Evolutionary conservation across 2,888 invertebrate genomes (phyloP), one percentile per base, ranked within the genome.

Genomic region (Panopea generosa): DNA sequence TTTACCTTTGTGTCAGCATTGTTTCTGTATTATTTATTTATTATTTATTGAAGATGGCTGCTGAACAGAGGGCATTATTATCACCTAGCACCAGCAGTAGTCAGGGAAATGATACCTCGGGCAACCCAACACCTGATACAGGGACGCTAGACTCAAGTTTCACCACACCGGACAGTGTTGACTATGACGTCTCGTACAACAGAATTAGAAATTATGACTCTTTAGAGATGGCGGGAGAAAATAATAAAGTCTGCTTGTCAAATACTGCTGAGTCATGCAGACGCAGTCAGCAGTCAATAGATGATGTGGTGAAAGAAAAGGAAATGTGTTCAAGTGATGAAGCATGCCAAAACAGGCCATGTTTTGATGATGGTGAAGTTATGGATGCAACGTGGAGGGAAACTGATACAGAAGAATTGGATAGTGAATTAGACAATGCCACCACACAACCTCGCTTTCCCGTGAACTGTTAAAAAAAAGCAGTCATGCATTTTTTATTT

Each of bases 61-160:
- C 67, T 24, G 75, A 75, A 22, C 65, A 66, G 26, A 57, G 43
- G 20, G 69, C 69, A 0, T 53, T 75, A n/a, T 33, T 75, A 16
- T 75, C 75, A 27, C 55, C 60, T 2, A 55, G 75, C 20, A 65
- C 75, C 20, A 67, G 57, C 50, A 67, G 57, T 57, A 67, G 67
- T 38, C 67, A 67, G 16, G 49, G 57, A n/a, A 67, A 57, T 18
- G 65, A 65, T 29, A 65, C 65, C 56, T 65, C 65, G 7, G 45
- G 57, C 14, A 49, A 67, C 6, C 43, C 50, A 49, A 63, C 63
- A n/a, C 47, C 29, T 2, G 57, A 67, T n/a, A 33, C 40, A 2
- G 38, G 55, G 26, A 65, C 56, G 4, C 56, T 57, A 7, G 57
- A 67, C 16, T 67, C 67, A n/a, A 67, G 49, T 29, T 50, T 33